A percentile compares a stretch with the other conserved stretches of the same genome.
These are phyloP conservation scores for Hexactinellida sp. DNA, from an alignment of 37 sponge, comb jelly and placozoan genomes.

Conservation along the genomic window DNA sequence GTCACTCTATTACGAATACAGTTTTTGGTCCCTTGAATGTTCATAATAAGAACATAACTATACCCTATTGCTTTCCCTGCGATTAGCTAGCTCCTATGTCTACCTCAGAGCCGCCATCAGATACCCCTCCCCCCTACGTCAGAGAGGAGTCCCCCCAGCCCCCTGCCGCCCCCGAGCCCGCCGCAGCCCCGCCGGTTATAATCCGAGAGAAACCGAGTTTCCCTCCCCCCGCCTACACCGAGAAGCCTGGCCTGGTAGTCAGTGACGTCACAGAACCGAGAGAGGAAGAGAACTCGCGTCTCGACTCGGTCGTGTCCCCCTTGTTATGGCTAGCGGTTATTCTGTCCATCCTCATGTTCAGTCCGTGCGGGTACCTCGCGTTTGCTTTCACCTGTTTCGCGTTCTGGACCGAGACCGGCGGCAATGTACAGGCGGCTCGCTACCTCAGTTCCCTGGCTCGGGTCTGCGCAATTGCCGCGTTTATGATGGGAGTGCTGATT, in stretches of 20 bases:
- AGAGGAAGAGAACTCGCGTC: background rate
- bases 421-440: background rate
- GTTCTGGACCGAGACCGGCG: background rate
- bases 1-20: too few relatives aligned
- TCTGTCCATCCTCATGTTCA: background rate
- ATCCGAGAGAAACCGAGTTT: slow-evolving; percentile 1
- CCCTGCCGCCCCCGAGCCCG: background rate
- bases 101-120: background rate
- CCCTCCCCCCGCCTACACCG: background rate
- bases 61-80: too few relatives aligned
- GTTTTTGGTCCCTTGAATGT: too few relatives aligned
- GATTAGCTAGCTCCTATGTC: background rate
- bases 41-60: too few relatives aligned
- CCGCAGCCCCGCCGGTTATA: background rate
- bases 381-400: slow-evolving; percentile 8
- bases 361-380: background rate
- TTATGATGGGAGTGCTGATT: background rate
- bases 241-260: background rate
- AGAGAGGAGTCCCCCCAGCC: background rate
- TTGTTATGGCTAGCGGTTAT: background rate
- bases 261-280: background rate
- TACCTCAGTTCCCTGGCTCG: background rate
- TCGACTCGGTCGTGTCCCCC: background rate
- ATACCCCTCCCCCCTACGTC: background rate
- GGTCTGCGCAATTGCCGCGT: background rate